phyloP scores from a whole-genome alignment of 64 coral and sea anemone genomes.

The Acropora tenuis region DNA sequence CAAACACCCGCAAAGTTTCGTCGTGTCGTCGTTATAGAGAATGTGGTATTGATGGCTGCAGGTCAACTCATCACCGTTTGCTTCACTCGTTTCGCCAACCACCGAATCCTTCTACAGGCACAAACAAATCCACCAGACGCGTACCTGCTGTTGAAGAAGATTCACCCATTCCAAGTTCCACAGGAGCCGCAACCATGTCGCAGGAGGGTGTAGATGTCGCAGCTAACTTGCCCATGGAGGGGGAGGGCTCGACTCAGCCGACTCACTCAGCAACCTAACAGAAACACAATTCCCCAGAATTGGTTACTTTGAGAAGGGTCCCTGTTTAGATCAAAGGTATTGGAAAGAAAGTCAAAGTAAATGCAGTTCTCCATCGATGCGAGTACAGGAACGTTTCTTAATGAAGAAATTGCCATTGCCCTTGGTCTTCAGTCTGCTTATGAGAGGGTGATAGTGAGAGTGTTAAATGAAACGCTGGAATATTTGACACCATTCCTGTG shows the following conservation, averaged over 20 bases:
- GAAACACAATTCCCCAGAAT: background rate
- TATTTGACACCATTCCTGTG: constrained; percentile 42
- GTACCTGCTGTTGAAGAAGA: constrained; percentile 52
- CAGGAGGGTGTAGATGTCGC: background rate
- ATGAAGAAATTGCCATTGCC: constrained; percentile 53
- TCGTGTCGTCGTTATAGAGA: constrained; percentile 38
- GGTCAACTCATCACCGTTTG: background rate
- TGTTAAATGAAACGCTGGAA: constrained; percentile 62
- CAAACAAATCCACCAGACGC: background rate
- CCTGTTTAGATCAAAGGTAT: background rate
- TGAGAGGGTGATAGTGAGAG: constrained; percentile 38
- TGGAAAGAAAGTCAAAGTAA: background rate
- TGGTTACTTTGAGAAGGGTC: background rate
- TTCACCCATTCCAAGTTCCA: constrained; percentile 5
- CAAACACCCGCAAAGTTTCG: constrained; percentile 6
- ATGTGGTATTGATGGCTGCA: constrained; percentile 45
- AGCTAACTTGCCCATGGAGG: background rate
- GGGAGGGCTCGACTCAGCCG: background rate
- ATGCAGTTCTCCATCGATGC: constrained; percentile 35
- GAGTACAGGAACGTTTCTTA: constrained; percentile 58
- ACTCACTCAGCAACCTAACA: background rate
- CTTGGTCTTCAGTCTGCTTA: constrained; percentile 1
- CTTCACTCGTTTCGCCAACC: background rate
- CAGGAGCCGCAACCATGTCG: constrained; percentile 29
- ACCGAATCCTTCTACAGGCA: background rate